These are phyloP conservation scores for Leptonema lineaticorne DNA, from an alignment of 1,140 invertebrate species.

Conservation along the genomic window DNA sequence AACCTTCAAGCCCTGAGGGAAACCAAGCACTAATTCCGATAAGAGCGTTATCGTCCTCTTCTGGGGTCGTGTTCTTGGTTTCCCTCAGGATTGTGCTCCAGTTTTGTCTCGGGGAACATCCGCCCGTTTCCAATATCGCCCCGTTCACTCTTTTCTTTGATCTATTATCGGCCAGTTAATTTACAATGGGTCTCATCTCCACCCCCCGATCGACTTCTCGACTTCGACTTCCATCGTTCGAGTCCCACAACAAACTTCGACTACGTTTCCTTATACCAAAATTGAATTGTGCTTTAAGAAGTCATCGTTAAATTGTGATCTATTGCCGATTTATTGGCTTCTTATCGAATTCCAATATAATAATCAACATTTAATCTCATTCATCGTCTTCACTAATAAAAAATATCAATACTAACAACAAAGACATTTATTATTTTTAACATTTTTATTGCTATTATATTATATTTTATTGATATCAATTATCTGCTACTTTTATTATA, in stretches of 20 bases:
- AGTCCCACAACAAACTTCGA: conserved; percentile 12
- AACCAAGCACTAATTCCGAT: conserved; percentile 37
- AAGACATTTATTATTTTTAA: no score
- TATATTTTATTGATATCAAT: no score
- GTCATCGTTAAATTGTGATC: conserved; percentile 4
- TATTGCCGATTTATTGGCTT: background rate
- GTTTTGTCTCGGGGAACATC: conserved; percentile 7
- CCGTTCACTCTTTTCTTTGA: conserved; percentile 15
- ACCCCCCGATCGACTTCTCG: background rate
- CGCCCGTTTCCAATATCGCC: conserved; percentile 9
- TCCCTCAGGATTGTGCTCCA: conserved; percentile 17
- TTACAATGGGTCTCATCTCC: background rate
- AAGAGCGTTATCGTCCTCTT: conserved; percentile 25
- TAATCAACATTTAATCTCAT: conserved; percentile 3
- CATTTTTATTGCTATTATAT: no score
- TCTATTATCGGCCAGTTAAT: conserved; percentile 21
- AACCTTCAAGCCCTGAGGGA: conserved; percentile 16
- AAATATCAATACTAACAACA: no score
- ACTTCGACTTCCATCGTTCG: background rate
- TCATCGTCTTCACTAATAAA: no score
- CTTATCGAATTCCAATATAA: conserved; percentile 1
- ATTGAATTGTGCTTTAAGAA: background rate
- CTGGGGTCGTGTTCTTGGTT: conserved; percentile 19
- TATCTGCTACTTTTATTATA: no score
- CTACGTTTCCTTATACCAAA: conserved; percentile 6